Base-by-base conservation (phyloP, 2,113 vertebrate genomes). In the Malurus melanocephalus region DNA sequence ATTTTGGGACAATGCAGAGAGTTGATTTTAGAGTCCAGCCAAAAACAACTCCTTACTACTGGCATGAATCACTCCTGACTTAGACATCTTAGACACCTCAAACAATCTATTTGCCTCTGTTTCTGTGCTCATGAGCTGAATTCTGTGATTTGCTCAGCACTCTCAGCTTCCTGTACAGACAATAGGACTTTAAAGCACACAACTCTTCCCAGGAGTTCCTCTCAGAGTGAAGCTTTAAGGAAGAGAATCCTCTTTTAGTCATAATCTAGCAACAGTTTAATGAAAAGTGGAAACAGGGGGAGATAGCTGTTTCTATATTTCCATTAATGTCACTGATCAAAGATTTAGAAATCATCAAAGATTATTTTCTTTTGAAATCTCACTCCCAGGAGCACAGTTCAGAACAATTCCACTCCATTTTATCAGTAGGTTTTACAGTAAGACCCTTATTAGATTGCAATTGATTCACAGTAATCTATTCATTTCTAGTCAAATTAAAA, bases 401-500 rank as follows among this genome's bases (percentile, higher is more conserved):
- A 46, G 81, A 92, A 92, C 72, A 92, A 82, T 74, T 33, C 33
- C 48, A 87, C 38, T 90, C 79, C 52, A 57, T 74, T 4, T 90
- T 83, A 89, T 90, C 81, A 78, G 90, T 32, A 74, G 61, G 79
- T 52, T 92, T 94, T 85, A 91, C 72, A 89, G 35, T 55, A 92
- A 94, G 49, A 82, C 81, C 68, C 74, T 91, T 93, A 95, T 88
- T 94, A 95, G 59, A 85, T 45, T 89, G 60, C 79, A 93, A 84
- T 88, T 87, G 80, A 95, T 93, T 96, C 67, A 66, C 55, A 89
- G 86, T 74, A 93, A 93, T 69, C 56, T 91, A 82, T 94, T 96
- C 75, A 88, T 80, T 95, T 88, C 93, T 80, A 90, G 71, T 90
- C 89, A 95, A 95, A 96, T 95, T 95, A 92, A 86, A 96, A 79